Evolutionary conservation across 2,113 vertebrate genomes (phyloP), one percentile per base, ranked within the genome.

Genomic region (Dasyurus viverrinus): DNA sequence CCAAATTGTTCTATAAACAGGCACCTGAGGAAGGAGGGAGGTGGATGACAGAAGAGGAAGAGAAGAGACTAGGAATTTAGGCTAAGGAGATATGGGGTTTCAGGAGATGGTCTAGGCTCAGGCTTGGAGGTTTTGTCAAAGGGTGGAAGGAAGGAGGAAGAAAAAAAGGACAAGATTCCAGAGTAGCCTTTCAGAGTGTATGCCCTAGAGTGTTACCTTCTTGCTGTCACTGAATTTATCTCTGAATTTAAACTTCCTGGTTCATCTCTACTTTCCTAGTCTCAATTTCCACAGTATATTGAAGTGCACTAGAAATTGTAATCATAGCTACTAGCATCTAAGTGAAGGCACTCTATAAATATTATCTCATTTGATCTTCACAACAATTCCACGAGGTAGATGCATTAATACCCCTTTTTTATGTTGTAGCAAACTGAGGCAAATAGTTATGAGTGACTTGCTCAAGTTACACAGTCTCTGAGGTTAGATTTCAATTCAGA

Each of bases 1-100:
- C 98, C 95, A 98, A 98, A 98, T 96, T 97, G 97, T 97, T 97
- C 95, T 97, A 89, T 97, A 96, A 96, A 97, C 96, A 91, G 96
- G 97, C 36, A 91, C 42, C 11, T 54, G 92, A 93, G 93, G 96
- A 92, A 68, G 91, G 94, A 89, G 76, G 55, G 91, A 92, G 76
- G 92, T 92, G 55, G n/a, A 90, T 90, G 93, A 95, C 92, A 47
- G 91, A 53, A 53, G 94, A 36, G 0, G 92, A 46, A 36, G 89
- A 10, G 84, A 36, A 76, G 91, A 76, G 36, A 76, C 36, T 76
- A 76, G 36, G 68, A 76, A 36, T 36, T 19, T 22, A 42, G 5
- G 16, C n/a, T 76, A 76, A 42, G 16, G 36, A 76, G 36, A 76
- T 76, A 76, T 42, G 36, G 36, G 68, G 42, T 76, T 76, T 42